Evolutionary conservation across 2,888 invertebrate genomes (phyloP).

Genomic region (Gymnocheta viridis): DNA sequence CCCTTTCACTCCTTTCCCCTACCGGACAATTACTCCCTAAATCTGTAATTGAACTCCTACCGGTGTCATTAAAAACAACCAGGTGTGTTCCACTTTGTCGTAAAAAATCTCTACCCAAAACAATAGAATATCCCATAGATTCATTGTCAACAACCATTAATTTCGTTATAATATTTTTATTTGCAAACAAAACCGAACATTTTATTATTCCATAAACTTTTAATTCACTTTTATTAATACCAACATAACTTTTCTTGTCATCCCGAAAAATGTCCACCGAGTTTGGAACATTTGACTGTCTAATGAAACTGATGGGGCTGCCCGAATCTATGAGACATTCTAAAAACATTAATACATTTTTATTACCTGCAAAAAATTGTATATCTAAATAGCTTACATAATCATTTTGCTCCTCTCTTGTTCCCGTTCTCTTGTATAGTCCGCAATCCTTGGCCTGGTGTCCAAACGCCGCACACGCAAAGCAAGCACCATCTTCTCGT

Average conservation of each 20-base stretch:
- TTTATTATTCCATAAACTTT: slow-evolving; percentile 45
- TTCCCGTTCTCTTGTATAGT: slow-evolving; percentile 1
- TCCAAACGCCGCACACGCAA: slow-evolving; percentile 35
- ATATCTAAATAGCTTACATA: slow-evolving; percentile 44
- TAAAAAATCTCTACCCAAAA: slow-evolving; percentile 49
- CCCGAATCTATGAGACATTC: slow-evolving; percentile 69
- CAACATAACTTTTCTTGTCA: slow-evolving; percentile 35
- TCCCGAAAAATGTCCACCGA: slow-evolving; percentile 25
- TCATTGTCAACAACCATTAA: slow-evolving; percentile 45
- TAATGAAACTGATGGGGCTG: slow-evolving; percentile 62
- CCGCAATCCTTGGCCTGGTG: slow-evolving; percentile 35
- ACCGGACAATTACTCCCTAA: not conserved
- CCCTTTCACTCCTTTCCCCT: not conserved
- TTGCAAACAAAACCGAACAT: slow-evolving; percentile 40
- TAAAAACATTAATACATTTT: slow-evolving; percentile 52
- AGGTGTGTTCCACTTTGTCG: slow-evolving; percentile 16
- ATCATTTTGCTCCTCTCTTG: slow-evolving; percentile 22
- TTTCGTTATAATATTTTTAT: slow-evolving; percentile 28
- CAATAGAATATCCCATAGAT: slow-evolving; percentile 40
- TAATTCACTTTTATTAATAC: slow-evolving; percentile 63
- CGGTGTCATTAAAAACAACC: not conserved
- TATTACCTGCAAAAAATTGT: slow-evolving; percentile 18
- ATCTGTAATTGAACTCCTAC: not conserved
- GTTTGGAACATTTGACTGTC: slow-evolving; percentile 32
- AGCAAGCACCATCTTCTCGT: slow-evolving; percentile 36